These are phyloP conservation scores for Amblyjoppa fuscipennis DNA, from an alignment of 2,888 invertebrate species.

Conservation along the genomic window DNA sequence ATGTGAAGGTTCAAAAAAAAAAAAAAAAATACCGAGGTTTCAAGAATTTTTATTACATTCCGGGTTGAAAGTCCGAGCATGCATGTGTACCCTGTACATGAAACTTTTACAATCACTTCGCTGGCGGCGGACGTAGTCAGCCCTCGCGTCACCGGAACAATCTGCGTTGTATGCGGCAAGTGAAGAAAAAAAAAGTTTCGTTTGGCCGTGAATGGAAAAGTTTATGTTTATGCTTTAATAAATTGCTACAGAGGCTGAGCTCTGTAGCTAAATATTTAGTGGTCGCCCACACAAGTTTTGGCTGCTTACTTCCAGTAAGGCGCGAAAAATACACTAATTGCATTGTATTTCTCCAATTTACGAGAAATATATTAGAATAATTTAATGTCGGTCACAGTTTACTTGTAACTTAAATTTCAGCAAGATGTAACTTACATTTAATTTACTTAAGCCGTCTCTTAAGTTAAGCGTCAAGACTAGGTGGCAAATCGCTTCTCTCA, in stretches of 20 bases:
- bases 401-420: too few species aligned
- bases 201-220: background rate
- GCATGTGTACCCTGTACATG: slow-evolving; percentile 23
- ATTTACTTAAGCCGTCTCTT: too few species aligned
- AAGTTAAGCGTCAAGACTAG: too few species aligned
- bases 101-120: slow-evolving; percentile 36
- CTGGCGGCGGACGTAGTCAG: background rate
- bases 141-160: background rate
- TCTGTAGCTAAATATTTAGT: background rate
- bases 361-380: too few species aligned
- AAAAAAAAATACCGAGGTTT: slow-evolving; percentile 27
- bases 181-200: background rate
- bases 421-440: too few species aligned
- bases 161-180: background rate
- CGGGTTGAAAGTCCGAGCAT: slow-evolving; percentile 37
- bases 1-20: slow-evolving; percentile 27
- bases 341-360: too few species aligned
- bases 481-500: too few species aligned
- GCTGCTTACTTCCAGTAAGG: too few species aligned
- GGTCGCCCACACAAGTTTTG: too few species aligned
- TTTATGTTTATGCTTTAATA: background rate
- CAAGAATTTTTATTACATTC: slow-evolving; percentile 42
- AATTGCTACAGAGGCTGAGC: background rate
- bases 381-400: too few species aligned
- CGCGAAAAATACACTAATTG: too few species aligned